Conservation (phyloP, 2,888 invertebrate genomes). For the Clepsis dumicolana region DNA sequence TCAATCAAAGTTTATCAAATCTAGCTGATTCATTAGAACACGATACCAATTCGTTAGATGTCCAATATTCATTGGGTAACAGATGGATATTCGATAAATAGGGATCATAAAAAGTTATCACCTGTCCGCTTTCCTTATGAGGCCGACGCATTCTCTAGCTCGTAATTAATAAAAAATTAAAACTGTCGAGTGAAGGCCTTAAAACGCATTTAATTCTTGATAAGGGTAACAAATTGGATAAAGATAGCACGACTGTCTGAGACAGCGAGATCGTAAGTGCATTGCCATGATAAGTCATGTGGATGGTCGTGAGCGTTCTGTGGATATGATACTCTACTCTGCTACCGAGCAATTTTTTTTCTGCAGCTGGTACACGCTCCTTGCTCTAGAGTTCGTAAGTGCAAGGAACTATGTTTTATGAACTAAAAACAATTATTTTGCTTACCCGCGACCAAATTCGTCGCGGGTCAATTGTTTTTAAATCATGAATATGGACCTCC, state of each 20-base stretch:
- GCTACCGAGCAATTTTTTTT: not conserved
- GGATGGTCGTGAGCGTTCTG: constrained; percentile 55
- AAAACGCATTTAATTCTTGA: constrained; percentile 86
- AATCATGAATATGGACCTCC: too few species aligned
- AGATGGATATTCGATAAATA: constrained; percentile 77
- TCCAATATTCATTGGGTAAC: constrained; percentile 66
- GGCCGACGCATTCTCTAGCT: constrained; percentile 66
- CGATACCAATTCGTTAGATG: constrained; percentile 52
- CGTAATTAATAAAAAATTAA: constrained; percentile 82
- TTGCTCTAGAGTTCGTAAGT: too few species aligned
- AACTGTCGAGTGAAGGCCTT: constrained; percentile 71
- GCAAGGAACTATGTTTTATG: too few species aligned
- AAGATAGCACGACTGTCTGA: constrained; percentile 79
- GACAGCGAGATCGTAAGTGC: constrained; percentile 85
- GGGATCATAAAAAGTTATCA: constrained; percentile 78
- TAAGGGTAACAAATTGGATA: constrained; percentile 86
- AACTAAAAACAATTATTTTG: too few species aligned
- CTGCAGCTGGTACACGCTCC: not conserved
- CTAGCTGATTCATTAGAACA: constrained; percentile 53
- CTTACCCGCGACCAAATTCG: too few species aligned
- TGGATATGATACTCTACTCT: constrained; percentile 53
- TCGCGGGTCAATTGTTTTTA: too few species aligned
- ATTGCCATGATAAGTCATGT: constrained; percentile 81
- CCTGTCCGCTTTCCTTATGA: constrained; percentile 66
- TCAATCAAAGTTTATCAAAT: constrained; percentile 47